Base-by-base conservation (phyloP, 2,113 vertebrate species). In the Propithecus coquereli region DNA sequence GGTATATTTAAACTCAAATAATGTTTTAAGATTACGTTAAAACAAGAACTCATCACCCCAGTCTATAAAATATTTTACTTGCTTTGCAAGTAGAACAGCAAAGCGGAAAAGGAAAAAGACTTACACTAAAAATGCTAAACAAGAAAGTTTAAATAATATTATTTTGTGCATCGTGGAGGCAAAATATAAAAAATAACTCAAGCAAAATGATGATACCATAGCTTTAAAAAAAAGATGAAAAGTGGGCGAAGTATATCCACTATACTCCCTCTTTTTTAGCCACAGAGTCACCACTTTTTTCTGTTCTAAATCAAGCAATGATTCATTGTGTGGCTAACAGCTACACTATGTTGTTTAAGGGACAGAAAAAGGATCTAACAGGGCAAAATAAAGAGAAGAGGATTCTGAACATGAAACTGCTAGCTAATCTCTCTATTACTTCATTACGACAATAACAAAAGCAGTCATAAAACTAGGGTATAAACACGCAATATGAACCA, bases 401-500 rank as follows among this genome's bases (percentile, higher is more conserved):
- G n/a, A 89, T 84, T 95, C 52, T 84, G 18, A 93, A 94, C 8
- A 50, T 32, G 14, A 54, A 81, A n/a, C 0, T 54, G 57, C 40
- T 76, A 92, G 10, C 30, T 73, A 91, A 30, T 40, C 91, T 11
- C 43, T 85, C 30, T 91, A 86, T 32, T 59, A 76, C 43, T 91
- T 96, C 23, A 97, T 32, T 84, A 85, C 6, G 85, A n/a, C 37
- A 87, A 17, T 83, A 73, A 71, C 77, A 77, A 61, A 96, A 87
- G 25, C 66, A 87, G n/a, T 4, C 84, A 74, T 37, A 83, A 87
- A 77, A 47, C 7, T 27, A 90, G 40, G 6, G 8, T 83, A 97
- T 59, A 87, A 82, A 66, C 22, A 91, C 47, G 13, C 68, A 90
- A 87, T 59, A 90, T 57, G 92, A 92, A 82, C 14, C 43, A 94